A percentile compares a stretch with the other conserved stretches of the same genome.
These are phyloP conservation scores for Vulpes vulpes DNA, from an alignment of 2,113 vertebrate species.

Conservation along the genomic window DNA sequence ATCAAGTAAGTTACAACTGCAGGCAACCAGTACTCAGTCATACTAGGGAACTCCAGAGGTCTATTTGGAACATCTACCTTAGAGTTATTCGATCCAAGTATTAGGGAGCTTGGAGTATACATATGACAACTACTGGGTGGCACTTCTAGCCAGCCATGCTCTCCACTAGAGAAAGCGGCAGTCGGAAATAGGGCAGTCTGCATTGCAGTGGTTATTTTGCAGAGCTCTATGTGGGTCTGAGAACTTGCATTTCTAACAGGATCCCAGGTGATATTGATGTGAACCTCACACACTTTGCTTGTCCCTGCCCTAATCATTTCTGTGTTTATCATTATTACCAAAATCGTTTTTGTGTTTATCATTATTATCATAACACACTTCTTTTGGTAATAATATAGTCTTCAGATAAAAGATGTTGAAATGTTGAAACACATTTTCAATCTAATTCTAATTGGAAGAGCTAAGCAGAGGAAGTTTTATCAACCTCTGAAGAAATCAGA, in stretches of 20 bases:
- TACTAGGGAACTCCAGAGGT: neutral
- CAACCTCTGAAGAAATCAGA: neutral
- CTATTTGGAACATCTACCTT: neutral
- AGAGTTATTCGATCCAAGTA: neutral
- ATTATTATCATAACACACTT: neutral
- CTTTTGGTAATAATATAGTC: too few species aligned
- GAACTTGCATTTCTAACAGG: constrained; percentile 16
- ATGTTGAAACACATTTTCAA: neutral
- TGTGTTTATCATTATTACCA: neutral
- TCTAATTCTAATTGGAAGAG: neutral
- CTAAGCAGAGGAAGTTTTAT: neutral
- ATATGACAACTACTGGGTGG: neutral
- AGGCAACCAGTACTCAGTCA: neutral
- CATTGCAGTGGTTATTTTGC: neutral
- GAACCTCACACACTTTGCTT: neutral
- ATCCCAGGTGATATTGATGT: neutral
- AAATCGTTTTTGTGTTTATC: neutral
- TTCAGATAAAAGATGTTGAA: neutral
- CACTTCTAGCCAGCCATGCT: neutral
- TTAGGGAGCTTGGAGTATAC: too few species aligned
- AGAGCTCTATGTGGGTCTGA: neutral
- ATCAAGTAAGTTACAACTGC: neutral
- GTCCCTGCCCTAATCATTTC: neutral
- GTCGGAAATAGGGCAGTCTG: neutral
- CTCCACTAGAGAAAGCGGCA: neutral